A percentile compares a stretch with the other conserved stretches of the same genome.
Conservation (phyloP, 2,888 invertebrate species). For the Ctena decussata region DNA sequence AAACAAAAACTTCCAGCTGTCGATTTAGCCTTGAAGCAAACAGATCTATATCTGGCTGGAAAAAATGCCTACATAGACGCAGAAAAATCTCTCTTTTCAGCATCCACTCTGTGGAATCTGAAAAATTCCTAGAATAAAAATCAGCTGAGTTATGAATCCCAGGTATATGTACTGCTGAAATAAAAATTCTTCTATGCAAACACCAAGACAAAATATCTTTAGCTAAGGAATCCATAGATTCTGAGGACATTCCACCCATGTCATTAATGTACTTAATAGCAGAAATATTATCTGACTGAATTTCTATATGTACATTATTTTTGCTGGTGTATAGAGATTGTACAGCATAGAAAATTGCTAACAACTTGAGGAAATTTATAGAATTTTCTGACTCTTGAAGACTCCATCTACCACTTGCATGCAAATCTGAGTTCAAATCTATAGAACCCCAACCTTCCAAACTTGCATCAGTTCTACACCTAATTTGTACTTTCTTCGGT, state of each 20-base stretch:
- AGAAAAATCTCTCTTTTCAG: conserved; percentile 40
- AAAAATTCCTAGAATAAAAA: conserved; percentile 53
- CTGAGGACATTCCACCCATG: conserved; percentile 39
- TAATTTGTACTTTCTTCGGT: neutral
- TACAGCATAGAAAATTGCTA: conserved; percentile 39
- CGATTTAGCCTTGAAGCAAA: conserved; percentile 51
- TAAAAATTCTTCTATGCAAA: conserved; percentile 29
- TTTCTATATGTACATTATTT: conserved; percentile 15
- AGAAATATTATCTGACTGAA: conserved; percentile 25
- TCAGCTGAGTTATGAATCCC: conserved; percentile 42
- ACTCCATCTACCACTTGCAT: conserved; percentile 39
- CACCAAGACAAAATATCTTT: conserved; percentile 44
- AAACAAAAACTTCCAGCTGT: conserved; percentile 35
- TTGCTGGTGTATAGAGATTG: conserved; percentile 29
- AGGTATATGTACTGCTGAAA: conserved; percentile 28
- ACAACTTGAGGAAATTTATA: conserved; percentile 25
- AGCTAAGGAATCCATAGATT: conserved; percentile 19
- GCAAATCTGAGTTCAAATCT: neutral
- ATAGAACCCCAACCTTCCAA: conserved; percentile 31
- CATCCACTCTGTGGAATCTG: conserved; percentile 59
- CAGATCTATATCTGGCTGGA: conserved; percentile 53
- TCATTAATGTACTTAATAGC: conserved; percentile 34
- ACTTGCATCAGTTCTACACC: conserved; percentile 39
- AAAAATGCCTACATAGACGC: conserved; percentile 29
- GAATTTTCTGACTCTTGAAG: conserved; percentile 5